Evolutionary conservation across 2,888 invertebrate genomes (phyloP).

Genomic region (Liopterus haemorrhoidalis): DNA sequence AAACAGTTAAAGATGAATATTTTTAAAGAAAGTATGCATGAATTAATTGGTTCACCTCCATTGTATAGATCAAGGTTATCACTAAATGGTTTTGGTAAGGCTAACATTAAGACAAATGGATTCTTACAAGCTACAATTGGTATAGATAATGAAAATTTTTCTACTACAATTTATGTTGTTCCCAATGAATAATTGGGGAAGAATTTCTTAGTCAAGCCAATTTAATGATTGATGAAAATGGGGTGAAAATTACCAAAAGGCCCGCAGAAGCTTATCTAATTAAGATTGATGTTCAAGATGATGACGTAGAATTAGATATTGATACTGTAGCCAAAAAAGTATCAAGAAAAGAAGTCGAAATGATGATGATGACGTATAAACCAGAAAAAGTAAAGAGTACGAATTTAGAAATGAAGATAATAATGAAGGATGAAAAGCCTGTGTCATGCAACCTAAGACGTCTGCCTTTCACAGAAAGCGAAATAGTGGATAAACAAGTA

Average conservation of each 20-base stretch:
- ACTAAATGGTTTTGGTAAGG: slow-evolving; percentile 3
- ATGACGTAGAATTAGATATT: not conserved
- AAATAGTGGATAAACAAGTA: slow-evolving; percentile 26
- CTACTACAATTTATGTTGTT: not conserved
- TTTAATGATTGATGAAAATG: not conserved
- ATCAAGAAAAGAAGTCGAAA: not conserved
- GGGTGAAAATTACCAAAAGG: slow-evolving; percentile 1
- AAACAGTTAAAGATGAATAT: not conserved
- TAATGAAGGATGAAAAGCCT: slow-evolving; percentile 28
- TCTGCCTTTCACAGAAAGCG: slow-evolving; percentile 23
- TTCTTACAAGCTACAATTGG: not conserved
- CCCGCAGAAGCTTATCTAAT: slow-evolving; percentile 1
- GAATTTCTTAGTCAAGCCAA: not conserved
- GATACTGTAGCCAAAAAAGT: not conserved
- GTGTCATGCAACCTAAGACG: slow-evolving; percentile 25
- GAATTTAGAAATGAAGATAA: slow-evolving; percentile 26
- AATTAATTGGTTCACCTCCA: not conserved
- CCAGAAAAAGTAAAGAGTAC: too few species aligned
- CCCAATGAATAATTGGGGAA: slow-evolving; percentile 5
- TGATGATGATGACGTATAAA: not conserved
- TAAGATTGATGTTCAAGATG: not conserved
- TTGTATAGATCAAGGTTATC: not conserved
- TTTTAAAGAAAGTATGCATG: not conserved
- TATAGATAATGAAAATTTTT: not conserved
- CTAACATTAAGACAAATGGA: not conserved